Percentiles rank a stretch among this genome's conserved stretches.
phyloP scores from a whole-genome alignment of 2,797 vertebrate species.

The Prunella strophiata region DNA sequence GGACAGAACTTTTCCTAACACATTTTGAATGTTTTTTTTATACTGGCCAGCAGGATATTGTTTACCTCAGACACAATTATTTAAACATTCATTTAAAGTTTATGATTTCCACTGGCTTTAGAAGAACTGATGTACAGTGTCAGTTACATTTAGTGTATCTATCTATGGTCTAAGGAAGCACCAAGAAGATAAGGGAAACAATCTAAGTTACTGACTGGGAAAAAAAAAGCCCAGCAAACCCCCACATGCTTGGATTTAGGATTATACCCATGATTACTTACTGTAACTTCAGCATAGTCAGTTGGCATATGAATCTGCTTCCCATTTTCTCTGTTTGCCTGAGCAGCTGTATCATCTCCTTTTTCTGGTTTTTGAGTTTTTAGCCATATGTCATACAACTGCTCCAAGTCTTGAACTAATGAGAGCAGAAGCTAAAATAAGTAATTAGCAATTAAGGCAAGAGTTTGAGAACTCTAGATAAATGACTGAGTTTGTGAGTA shows the following conservation, averaged over 20 bases:
- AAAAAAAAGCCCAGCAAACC: neutral
- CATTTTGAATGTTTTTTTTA: neutral
- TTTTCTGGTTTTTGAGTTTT: constrained; percentile 90
- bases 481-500: neutral
- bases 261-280: constrained; percentile 55
- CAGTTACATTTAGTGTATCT: neutral
- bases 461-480: constrained; percentile 40
- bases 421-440: constrained; percentile 61
- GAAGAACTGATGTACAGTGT: neutral
- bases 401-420: constrained; percentile 96
- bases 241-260: neutral
- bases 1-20: neutral
- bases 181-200: neutral
- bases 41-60: neutral
- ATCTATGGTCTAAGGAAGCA: neutral
- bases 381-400: constrained; percentile 95
- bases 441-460: constrained; percentile 56
- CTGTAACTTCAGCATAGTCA: constrained; percentile 92
- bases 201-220: neutral
- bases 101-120: neutral
- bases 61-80: neutral
- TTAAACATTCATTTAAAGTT: neutral
- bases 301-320: constrained; percentile 98
- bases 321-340: constrained; percentile 86
- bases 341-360: constrained; percentile 83